A percentile compares a stretch with the other conserved stretches of the same genome.
phyloP scores from a whole-genome alignment of 2,797 vertebrate species.

The Takifugu ocellatus region DNA sequence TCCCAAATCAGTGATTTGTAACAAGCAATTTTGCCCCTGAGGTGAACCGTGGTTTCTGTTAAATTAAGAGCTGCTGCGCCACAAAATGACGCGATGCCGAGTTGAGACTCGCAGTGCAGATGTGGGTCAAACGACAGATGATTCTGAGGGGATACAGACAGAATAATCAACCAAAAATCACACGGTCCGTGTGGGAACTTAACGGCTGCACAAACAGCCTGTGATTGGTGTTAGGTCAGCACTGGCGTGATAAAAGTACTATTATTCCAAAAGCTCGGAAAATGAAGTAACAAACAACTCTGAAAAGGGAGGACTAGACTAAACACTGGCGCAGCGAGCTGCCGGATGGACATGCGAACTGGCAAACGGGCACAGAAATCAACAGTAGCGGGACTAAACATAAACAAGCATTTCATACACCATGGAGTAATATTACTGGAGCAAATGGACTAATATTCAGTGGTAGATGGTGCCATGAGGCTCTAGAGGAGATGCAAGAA shows the following conservation, averaged over 20 bases:
- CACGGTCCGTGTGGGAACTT: slow-evolving; percentile 48
- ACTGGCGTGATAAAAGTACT: slow-evolving; percentile 44
- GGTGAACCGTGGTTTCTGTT: slow-evolving; percentile 13
- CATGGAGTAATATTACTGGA: slow-evolving; percentile 7
- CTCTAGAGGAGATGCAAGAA: slow-evolving; percentile 21
- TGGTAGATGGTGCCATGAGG: neutral
- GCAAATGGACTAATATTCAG: neutral
- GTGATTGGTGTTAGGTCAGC: slow-evolving; percentile 42
- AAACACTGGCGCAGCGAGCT: slow-evolving; percentile 46
- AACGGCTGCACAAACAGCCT: slow-evolving; percentile 43
- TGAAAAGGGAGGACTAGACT: slow-evolving; percentile 48
- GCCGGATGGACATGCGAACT: slow-evolving; percentile 10
- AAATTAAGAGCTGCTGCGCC: slow-evolving; percentile 20
- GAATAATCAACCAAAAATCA: slow-evolving; percentile 36
- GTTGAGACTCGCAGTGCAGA: slow-evolving; percentile 6
- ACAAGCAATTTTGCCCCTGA: neutral
- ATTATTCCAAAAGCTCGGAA: slow-evolving; percentile 54
- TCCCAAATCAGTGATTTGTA: slow-evolving; percentile 12
- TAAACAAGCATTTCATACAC: slow-evolving; percentile 9
- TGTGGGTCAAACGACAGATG: slow-evolving; percentile 4
- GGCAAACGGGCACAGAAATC: slow-evolving; percentile 29
- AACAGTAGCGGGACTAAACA: slow-evolving; percentile 15
- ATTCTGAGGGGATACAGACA: slow-evolving; percentile 14
- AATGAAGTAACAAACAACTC: slow-evolving; percentile 59
- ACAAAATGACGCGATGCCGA: slow-evolving; percentile 6